Evolutionary conservation across 2,113 vertebrate species (phyloP).

Genomic region (Osmerus eperlanus): DNA sequence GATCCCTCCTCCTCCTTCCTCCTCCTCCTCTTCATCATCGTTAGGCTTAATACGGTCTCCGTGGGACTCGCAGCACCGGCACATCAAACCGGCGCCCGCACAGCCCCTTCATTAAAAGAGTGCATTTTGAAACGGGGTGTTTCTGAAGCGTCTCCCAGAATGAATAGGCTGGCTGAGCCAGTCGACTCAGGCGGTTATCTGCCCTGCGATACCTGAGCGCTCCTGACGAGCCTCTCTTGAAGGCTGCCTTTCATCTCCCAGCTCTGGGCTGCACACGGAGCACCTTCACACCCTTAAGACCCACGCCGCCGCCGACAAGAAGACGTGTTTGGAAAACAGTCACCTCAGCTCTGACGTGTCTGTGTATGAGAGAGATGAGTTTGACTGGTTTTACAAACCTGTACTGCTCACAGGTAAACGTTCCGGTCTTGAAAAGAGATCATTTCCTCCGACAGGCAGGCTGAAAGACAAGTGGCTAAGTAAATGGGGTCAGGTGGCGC

Average conservation of each 20-base stretch:
- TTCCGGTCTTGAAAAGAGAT: conserved; percentile 1
- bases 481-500: conserved; percentile 40
- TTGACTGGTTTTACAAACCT: not conserved
- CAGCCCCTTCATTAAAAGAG: conserved; percentile 30
- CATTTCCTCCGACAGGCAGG: conserved; percentile 4
- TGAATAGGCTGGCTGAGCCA: conserved; percentile 16
- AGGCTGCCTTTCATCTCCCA: too few relatives aligned
- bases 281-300: too few relatives aligned
- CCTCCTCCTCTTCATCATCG: conserved; percentile 3
- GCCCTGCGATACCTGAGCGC: not conserved
- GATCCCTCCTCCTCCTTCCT: conserved; percentile 15
- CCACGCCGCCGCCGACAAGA: too few relatives aligned
- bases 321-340: too few relatives aligned
- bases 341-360: too few relatives aligned
- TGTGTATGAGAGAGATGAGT: too few relatives aligned
- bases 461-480: conserved; percentile 22
- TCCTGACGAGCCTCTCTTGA: not conserved
- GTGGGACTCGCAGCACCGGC: not conserved
- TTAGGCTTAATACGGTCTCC: conserved; percentile 38
- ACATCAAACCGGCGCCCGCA: conserved; percentile 18
- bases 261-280: too few relatives aligned
- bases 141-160: not conserved
- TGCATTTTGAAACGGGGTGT: conserved; percentile 9
- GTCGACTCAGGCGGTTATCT: conserved; percentile 4
- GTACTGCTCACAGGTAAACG: not conserved